Percentiles rank a stretch among this genome's conserved stretches.
phyloP scores from a whole-genome alignment of 2,797 vertebrate genomes.

The Micrastur ruficollis region DNA sequence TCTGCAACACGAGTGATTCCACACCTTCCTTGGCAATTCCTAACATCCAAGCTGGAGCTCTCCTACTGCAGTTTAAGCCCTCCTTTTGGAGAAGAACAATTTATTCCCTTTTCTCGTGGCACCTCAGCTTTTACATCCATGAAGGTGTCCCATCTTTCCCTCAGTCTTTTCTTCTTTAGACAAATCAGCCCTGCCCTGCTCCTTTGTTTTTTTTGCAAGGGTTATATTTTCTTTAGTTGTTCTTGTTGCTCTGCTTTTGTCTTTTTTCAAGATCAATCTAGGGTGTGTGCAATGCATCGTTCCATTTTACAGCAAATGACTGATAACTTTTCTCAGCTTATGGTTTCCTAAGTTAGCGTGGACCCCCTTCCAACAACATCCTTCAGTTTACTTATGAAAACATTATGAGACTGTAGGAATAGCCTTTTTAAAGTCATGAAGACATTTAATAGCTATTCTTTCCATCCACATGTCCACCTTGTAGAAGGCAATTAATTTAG shows the following conservation, averaged over 20 bases:
- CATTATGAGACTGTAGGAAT: background rate
- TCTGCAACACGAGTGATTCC: background rate
- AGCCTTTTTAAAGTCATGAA: background rate
- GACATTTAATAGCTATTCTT: background rate
- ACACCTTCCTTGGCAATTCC: background rate
- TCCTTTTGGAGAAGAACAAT: background rate
- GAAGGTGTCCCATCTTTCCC: background rate
- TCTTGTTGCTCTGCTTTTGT: background rate
- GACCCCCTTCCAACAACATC: background rate
- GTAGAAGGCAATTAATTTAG: background rate
- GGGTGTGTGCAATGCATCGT: background rate
- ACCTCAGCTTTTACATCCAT: background rate
- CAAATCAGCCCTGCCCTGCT: background rate
- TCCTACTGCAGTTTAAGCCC: background rate
- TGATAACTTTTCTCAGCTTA: background rate
- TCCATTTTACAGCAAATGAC: background rate
- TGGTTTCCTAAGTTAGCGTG: background rate
- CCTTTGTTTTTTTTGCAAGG: background rate
- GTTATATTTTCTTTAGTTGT: background rate
- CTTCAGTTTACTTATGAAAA: background rate
- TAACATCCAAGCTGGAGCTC: background rate
- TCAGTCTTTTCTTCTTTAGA: background rate
- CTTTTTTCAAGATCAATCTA: background rate
- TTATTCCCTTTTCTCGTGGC: background rate
- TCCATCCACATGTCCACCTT: background rate